Evolutionary conservation across 2,888 invertebrate genomes (phyloP).

Genomic region (Drosophila mettleri): DNA sequence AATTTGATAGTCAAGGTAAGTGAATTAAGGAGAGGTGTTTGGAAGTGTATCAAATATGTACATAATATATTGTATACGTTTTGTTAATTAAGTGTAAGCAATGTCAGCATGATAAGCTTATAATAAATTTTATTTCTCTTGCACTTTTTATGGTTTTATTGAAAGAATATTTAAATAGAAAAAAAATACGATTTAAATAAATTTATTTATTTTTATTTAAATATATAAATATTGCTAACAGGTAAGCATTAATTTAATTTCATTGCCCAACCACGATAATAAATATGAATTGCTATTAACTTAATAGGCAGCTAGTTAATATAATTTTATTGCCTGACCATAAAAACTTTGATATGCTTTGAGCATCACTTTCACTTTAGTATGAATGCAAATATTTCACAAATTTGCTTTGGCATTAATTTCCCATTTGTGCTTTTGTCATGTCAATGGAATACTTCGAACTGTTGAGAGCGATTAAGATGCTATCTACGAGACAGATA

Average conservation of each 20-base stretch:
- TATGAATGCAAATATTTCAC: constrained; percentile 8
- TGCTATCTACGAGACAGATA: constrained; percentile 15
- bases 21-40: not conserved
- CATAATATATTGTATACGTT: not conserved
- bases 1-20: not conserved
- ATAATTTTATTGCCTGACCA: constrained; percentile 2
- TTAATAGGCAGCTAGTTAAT: constrained; percentile 1
- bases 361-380: constrained; percentile 17
- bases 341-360: constrained; percentile 2
- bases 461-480: constrained; percentile 21
- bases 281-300: not conserved
- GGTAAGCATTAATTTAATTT: not conserved
- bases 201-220: too few species aligned
- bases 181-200: not conserved
- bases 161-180: too few species aligned
- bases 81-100: not conserved
- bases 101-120: too few species aligned
- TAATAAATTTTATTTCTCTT: too few species aligned
- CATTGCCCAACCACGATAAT: not conserved
- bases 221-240: not conserved
- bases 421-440: not conserved
- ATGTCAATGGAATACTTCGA: constrained; percentile 7
- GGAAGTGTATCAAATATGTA: not conserved
- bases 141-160: too few species aligned
- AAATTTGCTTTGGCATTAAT: constrained; percentile 7